Conservation (phyloP, 1,140 invertebrate genomes). For the Papilio glaucus region DNA sequence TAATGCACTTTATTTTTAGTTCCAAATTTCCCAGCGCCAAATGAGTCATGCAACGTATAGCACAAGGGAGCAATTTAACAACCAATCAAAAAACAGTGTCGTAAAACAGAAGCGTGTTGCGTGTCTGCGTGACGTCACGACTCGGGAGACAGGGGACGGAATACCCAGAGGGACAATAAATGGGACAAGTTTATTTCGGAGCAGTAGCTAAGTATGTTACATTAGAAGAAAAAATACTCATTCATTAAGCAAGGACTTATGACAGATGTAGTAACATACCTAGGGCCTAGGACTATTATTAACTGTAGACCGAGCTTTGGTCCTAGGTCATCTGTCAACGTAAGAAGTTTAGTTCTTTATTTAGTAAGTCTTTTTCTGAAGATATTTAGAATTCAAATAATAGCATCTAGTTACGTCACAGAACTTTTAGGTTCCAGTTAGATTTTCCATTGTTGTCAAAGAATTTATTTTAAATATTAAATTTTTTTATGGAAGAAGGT, state of each 20-base stretch:
- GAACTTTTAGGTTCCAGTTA: too few relatives aligned
- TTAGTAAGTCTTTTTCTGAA: too few relatives aligned
- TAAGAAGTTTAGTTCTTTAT: too few relatives aligned
- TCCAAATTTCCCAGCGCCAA: slow-evolving; percentile 46
- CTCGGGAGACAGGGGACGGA: slow-evolving; percentile 31
- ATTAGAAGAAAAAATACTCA: slow-evolving; percentile 24
- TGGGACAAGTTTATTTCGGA: slow-evolving; percentile 41
- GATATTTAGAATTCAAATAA: too few relatives aligned
- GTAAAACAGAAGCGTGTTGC: slow-evolving; percentile 42
- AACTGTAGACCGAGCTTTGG: too few relatives aligned
- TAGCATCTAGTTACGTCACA: too few relatives aligned
- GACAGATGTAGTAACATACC: not conserved
- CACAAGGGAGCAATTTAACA: slow-evolving; percentile 44
- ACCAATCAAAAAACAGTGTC: slow-evolving; percentile 47
- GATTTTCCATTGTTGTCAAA: too few relatives aligned
- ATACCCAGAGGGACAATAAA: slow-evolving; percentile 49
- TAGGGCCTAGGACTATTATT: too few relatives aligned
- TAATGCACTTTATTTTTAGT: slow-evolving; percentile 9
- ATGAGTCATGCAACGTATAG: slow-evolving; percentile 49
- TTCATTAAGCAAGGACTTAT: not conserved
- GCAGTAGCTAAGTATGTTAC: slow-evolving; percentile 40
- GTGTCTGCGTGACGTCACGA: slow-evolving; percentile 47
- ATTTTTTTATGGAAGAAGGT: too few relatives aligned
- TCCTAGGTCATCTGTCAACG: too few relatives aligned
- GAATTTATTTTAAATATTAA: too few relatives aligned